A percentile compares a stretch with the other conserved stretches of the same genome.
Evolutionary conservation across 2,797 vertebrate genomes (phyloP).

Genomic region (Apodemus agrarius): DNA sequence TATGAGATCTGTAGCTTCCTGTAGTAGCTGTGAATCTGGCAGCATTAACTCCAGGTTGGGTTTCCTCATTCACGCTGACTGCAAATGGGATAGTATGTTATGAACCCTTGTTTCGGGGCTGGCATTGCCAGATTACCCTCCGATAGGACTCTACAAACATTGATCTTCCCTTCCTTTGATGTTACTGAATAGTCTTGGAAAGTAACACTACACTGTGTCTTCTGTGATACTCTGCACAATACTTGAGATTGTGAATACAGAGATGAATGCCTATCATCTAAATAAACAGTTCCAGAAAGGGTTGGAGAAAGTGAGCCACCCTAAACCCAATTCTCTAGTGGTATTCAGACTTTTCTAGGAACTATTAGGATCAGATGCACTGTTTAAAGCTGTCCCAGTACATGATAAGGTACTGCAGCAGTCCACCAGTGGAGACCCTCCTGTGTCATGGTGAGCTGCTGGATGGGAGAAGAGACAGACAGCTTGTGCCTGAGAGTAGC

Average conservation of each 20-base stretch:
- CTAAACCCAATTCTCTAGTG: not conserved
- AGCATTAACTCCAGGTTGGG: not conserved
- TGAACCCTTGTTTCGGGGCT: no score
- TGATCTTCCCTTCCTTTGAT: not conserved
- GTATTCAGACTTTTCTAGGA: not conserved
- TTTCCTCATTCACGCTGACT: no score
- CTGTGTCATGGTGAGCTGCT: slow-evolving; percentile 93
- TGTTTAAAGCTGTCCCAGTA: slow-evolving; percentile 50
- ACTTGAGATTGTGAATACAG: not conserved
- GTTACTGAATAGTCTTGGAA: not conserved
- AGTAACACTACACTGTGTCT: not conserved
- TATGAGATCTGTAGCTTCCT: not conserved
- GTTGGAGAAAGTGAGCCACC: not conserved
- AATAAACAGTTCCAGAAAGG: not conserved
- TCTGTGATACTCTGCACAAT: not conserved
- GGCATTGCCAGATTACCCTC: not conserved
- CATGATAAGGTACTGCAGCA: slow-evolving; percentile 68
- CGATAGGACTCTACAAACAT: not conserved
- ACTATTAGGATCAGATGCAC: slow-evolving; percentile 77
- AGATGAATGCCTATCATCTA: not conserved
- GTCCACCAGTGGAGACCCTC: slow-evolving; percentile 88
- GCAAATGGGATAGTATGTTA: not conserved
- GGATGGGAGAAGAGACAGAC: slow-evolving; percentile 93
- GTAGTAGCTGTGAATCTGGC: not conserved
- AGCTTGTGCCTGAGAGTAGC: slow-evolving; percentile 91